Conservation (phyloP, 2,113 vertebrate genomes). For the Telmatochromis sp. region DNA sequence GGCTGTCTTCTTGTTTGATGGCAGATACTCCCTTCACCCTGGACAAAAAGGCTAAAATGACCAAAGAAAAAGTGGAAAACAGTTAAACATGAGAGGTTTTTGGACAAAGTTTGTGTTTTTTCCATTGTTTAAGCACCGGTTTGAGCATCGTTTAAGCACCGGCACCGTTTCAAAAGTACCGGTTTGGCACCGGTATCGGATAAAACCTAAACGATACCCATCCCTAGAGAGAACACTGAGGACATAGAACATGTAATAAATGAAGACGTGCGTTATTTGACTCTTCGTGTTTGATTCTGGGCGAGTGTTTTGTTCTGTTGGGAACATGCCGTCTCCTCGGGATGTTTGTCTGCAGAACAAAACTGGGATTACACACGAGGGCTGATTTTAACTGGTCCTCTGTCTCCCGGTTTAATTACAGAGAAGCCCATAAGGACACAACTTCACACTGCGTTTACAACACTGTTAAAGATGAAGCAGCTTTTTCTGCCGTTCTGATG, state of each 20-base stretch:
- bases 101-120: too few relatives aligned
- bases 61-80: too few relatives aligned
- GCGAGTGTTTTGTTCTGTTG: neutral
- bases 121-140: too few relatives aligned
- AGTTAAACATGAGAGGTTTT: too few relatives aligned
- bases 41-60: too few relatives aligned
- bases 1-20: too few relatives aligned
- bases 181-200: too few relatives aligned
- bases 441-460: slow-evolving; percentile 36
- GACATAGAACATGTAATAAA: neutral
- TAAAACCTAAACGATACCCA: too few relatives aligned
- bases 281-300: fast-evolving
- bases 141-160: too few relatives aligned
- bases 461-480: slow-evolving; percentile 10
- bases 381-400: slow-evolving; percentile 1
- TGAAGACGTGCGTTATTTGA: fast-evolving
- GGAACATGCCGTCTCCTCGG: neutral
- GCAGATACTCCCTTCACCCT: too few relatives aligned
- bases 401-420: slow-evolving; percentile 33
- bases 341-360: neutral
- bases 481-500: neutral
- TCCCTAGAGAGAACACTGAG: neutral
- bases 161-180: too few relatives aligned
- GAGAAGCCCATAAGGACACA: neutral
- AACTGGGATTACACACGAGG: neutral